Percentiles rank a stretch among this genome's conserved stretches.
phyloP scores from a whole-genome alignment of 1,140 invertebrate species.

The Bombus superbus region DNA sequence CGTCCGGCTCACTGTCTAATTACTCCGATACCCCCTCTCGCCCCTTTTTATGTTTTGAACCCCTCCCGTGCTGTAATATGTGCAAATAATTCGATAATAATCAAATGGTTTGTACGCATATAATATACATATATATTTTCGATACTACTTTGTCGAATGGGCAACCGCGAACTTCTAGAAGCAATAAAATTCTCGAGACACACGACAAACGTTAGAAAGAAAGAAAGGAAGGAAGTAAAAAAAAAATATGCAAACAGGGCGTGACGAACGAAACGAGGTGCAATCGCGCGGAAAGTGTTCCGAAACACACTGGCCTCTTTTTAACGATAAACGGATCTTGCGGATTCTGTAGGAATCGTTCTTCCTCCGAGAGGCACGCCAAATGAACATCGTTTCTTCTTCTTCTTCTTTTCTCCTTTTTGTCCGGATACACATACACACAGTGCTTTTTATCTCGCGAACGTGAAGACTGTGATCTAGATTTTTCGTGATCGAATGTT shows the following conservation, averaged over 20 bases:
- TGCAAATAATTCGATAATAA: constrained; percentile 78
- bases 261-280: constrained; percentile 29
- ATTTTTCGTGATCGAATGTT: constrained; percentile 14
- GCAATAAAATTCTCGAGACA: constrained; percentile 41
- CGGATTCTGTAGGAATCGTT: constrained; percentile 26
- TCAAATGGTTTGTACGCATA: constrained; percentile 68
- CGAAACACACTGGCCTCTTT: constrained; percentile 38
- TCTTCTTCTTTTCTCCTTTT: constrained; percentile 4
- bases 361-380: constrained; percentile 30
- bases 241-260: background rate
- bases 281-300: constrained; percentile 33
- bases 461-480: background rate
- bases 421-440: background rate
- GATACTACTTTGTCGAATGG: constrained; percentile 67
- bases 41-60: constrained; percentile 52
- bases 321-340: constrained; percentile 35
- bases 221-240: background rate
- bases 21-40: constrained; percentile 49
- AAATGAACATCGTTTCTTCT: constrained; percentile 24
- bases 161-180: constrained; percentile 45
- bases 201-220: background rate
- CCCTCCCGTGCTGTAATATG: constrained; percentile 70
- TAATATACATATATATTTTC: constrained; percentile 74
- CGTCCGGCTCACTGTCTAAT: constrained; percentile 64
- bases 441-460: background rate